Base-by-base conservation (phyloP, 2,797 vertebrate species). In the Crocidura indochinensis region DNA sequence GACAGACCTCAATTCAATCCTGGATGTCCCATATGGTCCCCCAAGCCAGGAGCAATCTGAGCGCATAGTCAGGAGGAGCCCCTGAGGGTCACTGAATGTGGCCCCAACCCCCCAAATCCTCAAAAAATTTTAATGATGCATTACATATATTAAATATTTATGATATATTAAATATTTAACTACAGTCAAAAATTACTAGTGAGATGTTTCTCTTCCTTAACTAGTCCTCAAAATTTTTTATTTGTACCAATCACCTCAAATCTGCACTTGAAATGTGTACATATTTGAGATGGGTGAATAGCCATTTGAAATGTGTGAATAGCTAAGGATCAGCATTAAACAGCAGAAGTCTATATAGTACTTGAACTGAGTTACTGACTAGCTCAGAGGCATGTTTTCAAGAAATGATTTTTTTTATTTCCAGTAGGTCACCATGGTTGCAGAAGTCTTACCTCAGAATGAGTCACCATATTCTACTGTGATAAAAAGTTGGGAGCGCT, bases 351-450 rank as follows among this genome's bases (percentile, higher is more conserved):
- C 44, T 85, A 29, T n/a, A 26, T 27, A 56, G 79, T 68, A 10
- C 78, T 75, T 29, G 6, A 88, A 29, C 62, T 85, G 71, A 74
- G 20, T 87, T 81, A 91, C 22, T 71, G 65, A 81, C 49, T 67
- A 56, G 67, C 20, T 31, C 29, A 62, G 68, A 71, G 68, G 29
- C 7, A 90, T 2, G 75, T 22, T 68, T 80, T 78, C 9, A 87
- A 74, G 82, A 91, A 67, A 27, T 24, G 19, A 56, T 8, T 77
- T 44, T 89, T 95, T 4, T 56, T 95, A 17, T 94, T 96, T 77
- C n/a, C 95, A 88, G 95, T 98, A 99, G 99, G 97, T 95, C 96
- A 98, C 98, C 96, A 99, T 99, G 99, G 98, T 99, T 98, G 98
- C 99, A 51, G 99, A 98, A 94, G 98, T 98, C 94, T 95, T 99